A percentile compares a stretch with the other conserved stretches of the same genome.
phyloP scores from a whole-genome alignment of 2,888 invertebrate species.

The Nemotelus nigrinus region DNA sequence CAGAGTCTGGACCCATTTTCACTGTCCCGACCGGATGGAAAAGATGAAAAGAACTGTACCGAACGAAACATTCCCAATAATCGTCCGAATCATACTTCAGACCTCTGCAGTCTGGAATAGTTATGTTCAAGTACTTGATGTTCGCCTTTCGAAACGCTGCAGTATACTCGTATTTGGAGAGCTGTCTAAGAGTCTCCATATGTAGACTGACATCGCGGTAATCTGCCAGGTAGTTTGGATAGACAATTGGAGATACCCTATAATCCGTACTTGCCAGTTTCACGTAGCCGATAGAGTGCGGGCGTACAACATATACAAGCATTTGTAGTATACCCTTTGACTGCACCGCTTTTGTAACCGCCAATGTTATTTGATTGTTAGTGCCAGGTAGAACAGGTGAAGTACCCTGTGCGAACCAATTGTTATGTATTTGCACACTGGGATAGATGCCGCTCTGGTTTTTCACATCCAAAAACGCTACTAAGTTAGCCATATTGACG shows the following conservation, averaged over 20 bases:
- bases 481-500: background rate
- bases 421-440: constrained; percentile 66
- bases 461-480: constrained; percentile 9
- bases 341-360: background rate
- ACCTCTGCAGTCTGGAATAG: constrained; percentile 81
- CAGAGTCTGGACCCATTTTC: constrained; percentile 70
- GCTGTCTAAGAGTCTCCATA: constrained; percentile 60
- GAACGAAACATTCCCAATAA: constrained; percentile 86
- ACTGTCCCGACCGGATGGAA: constrained; percentile 78
- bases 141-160: constrained; percentile 63
- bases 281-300: constrained; percentile 67
- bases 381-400: constrained; percentile 58
- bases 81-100: constrained; percentile 77
- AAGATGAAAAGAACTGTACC: constrained; percentile 80
- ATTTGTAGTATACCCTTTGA: constrained; percentile 58
- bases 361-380: constrained; percentile 55
- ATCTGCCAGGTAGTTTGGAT: constrained; percentile 70
- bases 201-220: constrained; percentile 66
- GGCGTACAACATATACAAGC: constrained; percentile 64
- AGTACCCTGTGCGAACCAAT: constrained; percentile 57
- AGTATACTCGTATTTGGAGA: constrained; percentile 62
- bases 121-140: constrained; percentile 69
- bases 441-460: constrained; percentile 59
- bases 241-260: constrained; percentile 68
- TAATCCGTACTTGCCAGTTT: constrained; percentile 68